Evolutionary conservation across 2,797 vertebrate genomes (phyloP), one percentile per base, ranked within the genome.

Genomic region (Amblyopsis hoosieri): DNA sequence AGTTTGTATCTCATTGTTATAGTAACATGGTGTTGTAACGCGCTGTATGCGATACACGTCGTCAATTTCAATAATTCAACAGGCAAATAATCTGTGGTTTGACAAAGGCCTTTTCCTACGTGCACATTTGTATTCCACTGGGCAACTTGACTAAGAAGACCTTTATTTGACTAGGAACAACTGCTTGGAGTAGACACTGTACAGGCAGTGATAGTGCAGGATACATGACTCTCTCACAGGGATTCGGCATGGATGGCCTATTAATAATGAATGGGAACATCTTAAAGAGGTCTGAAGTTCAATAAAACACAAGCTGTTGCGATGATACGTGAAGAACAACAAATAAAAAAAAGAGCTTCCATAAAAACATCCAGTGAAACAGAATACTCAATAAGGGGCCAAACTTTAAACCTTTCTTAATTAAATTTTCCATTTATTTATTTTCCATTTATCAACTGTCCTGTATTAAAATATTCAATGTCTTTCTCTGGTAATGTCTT

Each of bases 1-100:
- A 69, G 64, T 74, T 67, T 75, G 61, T 73, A 67, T 74, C 56
- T 50, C 14, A 56, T 71, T 80, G 67, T 53, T 54, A 76, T 71
- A 29, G 65, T 59, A 23, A 62, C 69, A 69, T 53, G 62, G 76
- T 66, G 50, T 60, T 53, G 33, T 61, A 75, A 75, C 58, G 51
- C 57, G 15, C 31, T 53, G 51, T 53, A 31, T 15, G 49, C 42
- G 13, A 48, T 45, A 62, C 14, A 63, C 23, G 3, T 62, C 56
- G 65, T 66, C 17, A 54, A 52, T 46, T 66, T 53, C 10, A 58
- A 53, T 58, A 5, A 52, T 61, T 64, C 45, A 59, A 48, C 54
- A 17, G 13, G 33, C 12, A 50, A 51, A 33, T 45, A 12, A 31
- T 3, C 10, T 33, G 61, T 64, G 17, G 49, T 52, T 57, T 62